These are phyloP conservation scores for Seira musarum DNA, from an alignment of 2,888 invertebrate genomes.

Conservation along the genomic window DNA sequence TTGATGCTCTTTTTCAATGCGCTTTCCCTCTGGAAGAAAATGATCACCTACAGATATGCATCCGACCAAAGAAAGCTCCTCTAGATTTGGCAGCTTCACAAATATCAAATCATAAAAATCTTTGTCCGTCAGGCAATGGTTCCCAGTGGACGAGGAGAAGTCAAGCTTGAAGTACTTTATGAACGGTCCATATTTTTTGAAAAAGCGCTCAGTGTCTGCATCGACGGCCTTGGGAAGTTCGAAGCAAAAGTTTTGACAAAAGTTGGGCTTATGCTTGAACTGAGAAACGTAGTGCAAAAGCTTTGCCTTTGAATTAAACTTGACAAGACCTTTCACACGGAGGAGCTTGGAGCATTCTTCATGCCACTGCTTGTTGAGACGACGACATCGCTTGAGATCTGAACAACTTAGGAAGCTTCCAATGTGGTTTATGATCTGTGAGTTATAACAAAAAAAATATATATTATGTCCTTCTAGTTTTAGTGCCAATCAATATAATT, in stretches of 20 bases:
- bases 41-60: slow-evolving; percentile 34
- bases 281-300: slow-evolving; percentile 7
- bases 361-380: slow-evolving; percentile 36
- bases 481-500: not conserved
- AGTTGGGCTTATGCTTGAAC: slow-evolving; percentile 27
- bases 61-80: slow-evolving; percentile 40
- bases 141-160: slow-evolving; percentile 32
- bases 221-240: slow-evolving; percentile 4
- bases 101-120: slow-evolving; percentile 30
- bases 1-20: slow-evolving; percentile 14
- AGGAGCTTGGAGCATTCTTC: slow-evolving; percentile 47
- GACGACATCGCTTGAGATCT: slow-evolving; percentile 50
- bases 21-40: slow-evolving; percentile 33
- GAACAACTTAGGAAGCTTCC: slow-evolving; percentile 36
- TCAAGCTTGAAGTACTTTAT: slow-evolving; percentile 44
- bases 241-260: slow-evolving; percentile 40
- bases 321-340: slow-evolving; percentile 33
- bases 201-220: slow-evolving; percentile 19
- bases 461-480: not conserved
- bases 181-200: slow-evolving; percentile 24
- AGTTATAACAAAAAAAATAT: not conserved
- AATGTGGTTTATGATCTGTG: slow-evolving; percentile 46
- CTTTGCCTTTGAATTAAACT: slow-evolving; percentile 19
- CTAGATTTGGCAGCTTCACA: slow-evolving; percentile 32
- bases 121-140: slow-evolving; percentile 12